Conservation (phyloP, 2,113 vertebrate species). For the Pomatostomus ruficeps region DNA sequence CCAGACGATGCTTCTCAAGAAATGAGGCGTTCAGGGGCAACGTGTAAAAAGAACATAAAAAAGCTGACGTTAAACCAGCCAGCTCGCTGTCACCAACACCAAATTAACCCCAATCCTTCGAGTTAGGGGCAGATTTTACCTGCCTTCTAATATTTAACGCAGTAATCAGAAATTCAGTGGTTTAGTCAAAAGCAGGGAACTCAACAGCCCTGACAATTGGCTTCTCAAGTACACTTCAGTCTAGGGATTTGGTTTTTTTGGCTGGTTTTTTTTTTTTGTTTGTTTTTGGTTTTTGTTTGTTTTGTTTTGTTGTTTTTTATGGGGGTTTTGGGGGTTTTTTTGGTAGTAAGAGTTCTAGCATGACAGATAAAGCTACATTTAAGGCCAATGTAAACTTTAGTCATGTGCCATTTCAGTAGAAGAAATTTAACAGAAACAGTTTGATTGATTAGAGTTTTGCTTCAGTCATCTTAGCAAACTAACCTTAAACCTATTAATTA, state of each 20-base stretch:
- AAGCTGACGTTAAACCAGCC: not conserved
- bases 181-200: not conserved
- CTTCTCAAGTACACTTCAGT: not conserved
- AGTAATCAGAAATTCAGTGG: not conserved
- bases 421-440: not conserved
- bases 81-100: not conserved
- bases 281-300: too few relatives aligned
- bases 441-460: not conserved
- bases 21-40: not conserved
- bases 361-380: not conserved
- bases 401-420: not conserved
- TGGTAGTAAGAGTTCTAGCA: too few relatives aligned
- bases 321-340: too few relatives aligned
- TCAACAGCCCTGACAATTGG: not conserved
- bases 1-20: not conserved
- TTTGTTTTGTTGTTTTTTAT: too few relatives aligned
- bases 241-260: too few relatives aligned
- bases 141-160: not conserved
- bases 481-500: not conserved
- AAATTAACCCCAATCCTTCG: not conserved
- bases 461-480: not conserved
- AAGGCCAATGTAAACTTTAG: not conserved
- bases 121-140: not conserved
- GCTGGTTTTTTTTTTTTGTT: too few relatives aligned
- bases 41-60: not conserved